Base-by-base conservation (phyloP, 2,888 invertebrate species). In the Euzetes globulus region DNA sequence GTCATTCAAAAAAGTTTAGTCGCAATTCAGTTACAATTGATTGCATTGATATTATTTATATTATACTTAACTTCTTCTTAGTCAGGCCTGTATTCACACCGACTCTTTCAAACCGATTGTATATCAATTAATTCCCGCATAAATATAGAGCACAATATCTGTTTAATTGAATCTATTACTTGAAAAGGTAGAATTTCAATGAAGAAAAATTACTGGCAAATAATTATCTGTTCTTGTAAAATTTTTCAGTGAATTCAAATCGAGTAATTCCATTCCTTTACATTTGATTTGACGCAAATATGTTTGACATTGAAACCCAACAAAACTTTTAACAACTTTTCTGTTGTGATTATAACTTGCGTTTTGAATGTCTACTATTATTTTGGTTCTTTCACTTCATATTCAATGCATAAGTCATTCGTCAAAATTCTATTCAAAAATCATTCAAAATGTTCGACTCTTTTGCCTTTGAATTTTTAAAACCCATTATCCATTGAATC, bases 281-380 rank as follows among this genome's bases (percentile, higher is more conserved):
- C 5, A 22, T 33, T 13, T 5, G 13, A 13, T 27, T 60, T 27
- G 27, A 33, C 11, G n/a, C 17, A 15, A 27, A 65, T 29, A 60
- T 6, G 29, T 60, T 17, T 60, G 65, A 37, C 37, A 37, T 65
- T 37, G 65, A 37, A 19, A 65, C 37, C 13, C 6, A 17, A 65
- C 13, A 17, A 7, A 6, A 9, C 1, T n/a, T 25, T 11, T 11
- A n/a, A 37, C 33, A 33, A 33, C 33, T 33, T 13, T 37, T 19
- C 9, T 7, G 19, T 19, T 52, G 17, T 47, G 15, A 7, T 52
- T 19, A n/a, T 6, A n/a, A 19, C 15, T 27, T 65, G 13, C 29
- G 22, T 37, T 65, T 11, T 29, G 33, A 65, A n/a, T 37, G 65
- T 33, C 65, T n/a, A 19, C 65, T 37, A 65, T 65, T 65, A 33